Evolutionary conservation across 2,888 invertebrate genomes (phyloP), one percentile per base, ranked within the genome.

Genomic region (Drosophila cognata): DNA sequence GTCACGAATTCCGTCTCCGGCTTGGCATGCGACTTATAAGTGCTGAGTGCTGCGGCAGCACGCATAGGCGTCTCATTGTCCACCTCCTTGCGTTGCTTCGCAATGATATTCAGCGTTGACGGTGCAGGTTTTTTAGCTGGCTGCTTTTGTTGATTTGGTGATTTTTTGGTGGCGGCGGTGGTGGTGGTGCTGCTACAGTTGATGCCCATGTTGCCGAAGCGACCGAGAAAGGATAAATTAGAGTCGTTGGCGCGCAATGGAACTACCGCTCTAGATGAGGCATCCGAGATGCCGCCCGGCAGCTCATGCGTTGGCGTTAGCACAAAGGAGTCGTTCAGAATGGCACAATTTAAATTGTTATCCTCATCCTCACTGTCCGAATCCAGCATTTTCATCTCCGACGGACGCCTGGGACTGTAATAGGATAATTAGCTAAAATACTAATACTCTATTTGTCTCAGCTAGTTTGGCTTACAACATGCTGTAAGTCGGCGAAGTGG

Each of bases 311-410:
- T 73, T 0, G 93, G 93, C 69, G 91, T 93, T 11, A 92, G 56
- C 7, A 92, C 82, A 61, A 93, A 92, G 1, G 93, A 93, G 66
- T 93, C 92, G 62, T 93, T 92, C 0, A 93, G 80, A 33, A 92
- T 92, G 25, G 92, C 93, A 69, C 91, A 92, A 68, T 93, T 93
- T 1, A 93, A 79, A 52, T 93, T 93, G 35, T 81, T 69, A 16
- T 92, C 91, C 8, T 91, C 91, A 51, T 91, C 90, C 5, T 92
- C 93, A 52, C 84, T 86, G 63, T 93, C 93, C 0, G 91, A 92
- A 69, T 92, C 92, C 56, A 92, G 65, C 41, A 91, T 81, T 0
- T 91, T 89, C 38, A 93, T 65, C 74, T 93, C 93, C 0, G 91
- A 90, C 7, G 91, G 87, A n/a, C 92, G 79, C 52, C 90, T 91